phyloP scores from a whole-genome alignment of 30 jellyfish, hydroid and myxozoan species.

The Hydractinia symbiolongicarpus region DNA sequence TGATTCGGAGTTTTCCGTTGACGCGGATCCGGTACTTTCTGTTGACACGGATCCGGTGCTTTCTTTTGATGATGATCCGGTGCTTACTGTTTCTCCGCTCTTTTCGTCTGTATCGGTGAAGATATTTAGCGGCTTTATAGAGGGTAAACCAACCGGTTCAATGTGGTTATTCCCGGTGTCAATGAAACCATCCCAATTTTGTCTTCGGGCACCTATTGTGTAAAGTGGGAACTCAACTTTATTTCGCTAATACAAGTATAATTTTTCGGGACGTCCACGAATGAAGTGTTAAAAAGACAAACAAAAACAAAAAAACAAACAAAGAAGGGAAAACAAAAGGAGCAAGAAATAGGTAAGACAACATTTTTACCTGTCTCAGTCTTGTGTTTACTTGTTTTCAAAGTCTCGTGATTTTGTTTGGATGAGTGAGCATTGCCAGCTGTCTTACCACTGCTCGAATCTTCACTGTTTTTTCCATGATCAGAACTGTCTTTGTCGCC shows the following conservation, averaged over 20 bases:
- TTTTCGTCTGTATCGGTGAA: constrained; percentile 11
- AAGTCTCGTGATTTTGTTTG: background rate
- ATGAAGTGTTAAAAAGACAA: too few relatives aligned
- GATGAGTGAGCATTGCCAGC: background rate
- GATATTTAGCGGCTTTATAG: background rate
- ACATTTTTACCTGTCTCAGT: background rate
- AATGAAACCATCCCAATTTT: constrained; percentile 3
- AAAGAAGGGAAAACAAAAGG: too few relatives aligned
- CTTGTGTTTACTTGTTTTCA: constrained; percentile 4
- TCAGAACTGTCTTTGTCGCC: constrained; percentile 20
- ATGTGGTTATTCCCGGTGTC: constrained; percentile 12
- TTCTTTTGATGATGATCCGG: background rate
- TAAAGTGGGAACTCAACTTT: too few relatives aligned
- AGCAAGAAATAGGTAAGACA: background rate
- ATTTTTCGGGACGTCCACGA: too few relatives aligned
- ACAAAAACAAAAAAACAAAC: too few relatives aligned
- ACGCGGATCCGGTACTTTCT: background rate
- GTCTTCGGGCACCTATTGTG: background rate
- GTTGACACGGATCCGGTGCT: background rate
- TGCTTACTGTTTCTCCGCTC: too few relatives aligned
- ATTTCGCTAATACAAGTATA: too few relatives aligned
- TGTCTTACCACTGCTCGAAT: background rate
- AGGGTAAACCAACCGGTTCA: constrained; percentile 10
- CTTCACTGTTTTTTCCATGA: background rate
- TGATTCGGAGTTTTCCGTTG: background rate